Percentiles rank a stretch among this genome's conserved stretches.
Evolutionary conservation across 1,140 invertebrate species (phyloP).

Genomic region (Diabrotica undecimpunctata): DNA sequence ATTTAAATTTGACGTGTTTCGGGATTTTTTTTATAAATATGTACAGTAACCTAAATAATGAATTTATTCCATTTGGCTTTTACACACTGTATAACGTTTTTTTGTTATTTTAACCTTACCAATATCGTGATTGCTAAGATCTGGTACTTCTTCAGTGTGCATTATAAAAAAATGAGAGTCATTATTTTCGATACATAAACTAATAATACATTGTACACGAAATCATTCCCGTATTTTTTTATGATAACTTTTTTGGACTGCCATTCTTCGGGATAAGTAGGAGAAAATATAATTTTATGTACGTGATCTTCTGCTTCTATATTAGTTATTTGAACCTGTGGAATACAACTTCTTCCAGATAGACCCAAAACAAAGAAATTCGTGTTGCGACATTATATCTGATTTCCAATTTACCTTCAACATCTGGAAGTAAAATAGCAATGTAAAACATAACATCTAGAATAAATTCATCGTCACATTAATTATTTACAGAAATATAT

Average conservation of each 20-base stretch:
- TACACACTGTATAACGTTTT: no score
- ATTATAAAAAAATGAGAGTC: no score
- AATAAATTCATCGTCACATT: no score
- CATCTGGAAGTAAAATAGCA: constrained; percentile 3
- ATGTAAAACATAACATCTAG: no score
- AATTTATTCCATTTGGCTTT: no score
- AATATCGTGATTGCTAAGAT: no score
- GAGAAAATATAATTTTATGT: constrained; percentile 23
- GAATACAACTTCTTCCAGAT: constrained; percentile 32
- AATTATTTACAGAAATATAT: no score
- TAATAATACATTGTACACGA: constrained; percentile 31
- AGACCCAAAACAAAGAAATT: constrained; percentile 20
- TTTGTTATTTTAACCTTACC: no score
- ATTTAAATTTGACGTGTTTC: no score
- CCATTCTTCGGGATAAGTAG: constrained; percentile 22
- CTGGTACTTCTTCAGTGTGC: no score
- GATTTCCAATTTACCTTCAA: constrained; percentile 8
- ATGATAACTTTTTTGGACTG: constrained; percentile 18
- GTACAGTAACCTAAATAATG: no score
- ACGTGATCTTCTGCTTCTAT: constrained; percentile 20
- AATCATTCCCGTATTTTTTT: constrained; percentile 34
- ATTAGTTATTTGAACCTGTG: constrained; percentile 28
- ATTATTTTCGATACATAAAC: neutral
- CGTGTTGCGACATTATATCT: constrained; percentile 12
- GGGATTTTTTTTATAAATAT: no score